Conservation (phyloP, 2,113 vertebrate genomes). For the Xenotilapia leptura region DNA sequence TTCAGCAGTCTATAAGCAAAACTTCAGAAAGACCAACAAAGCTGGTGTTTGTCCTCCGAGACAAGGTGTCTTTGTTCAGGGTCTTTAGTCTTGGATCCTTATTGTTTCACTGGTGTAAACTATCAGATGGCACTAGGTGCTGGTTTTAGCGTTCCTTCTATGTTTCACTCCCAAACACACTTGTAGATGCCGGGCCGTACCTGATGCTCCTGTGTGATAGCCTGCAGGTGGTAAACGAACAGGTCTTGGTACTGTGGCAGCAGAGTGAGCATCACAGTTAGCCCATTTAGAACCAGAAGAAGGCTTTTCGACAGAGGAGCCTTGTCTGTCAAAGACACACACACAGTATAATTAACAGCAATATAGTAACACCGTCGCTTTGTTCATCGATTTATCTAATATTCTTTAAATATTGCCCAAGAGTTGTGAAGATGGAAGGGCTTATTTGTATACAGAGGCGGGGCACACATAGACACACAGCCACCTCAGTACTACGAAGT, state of each 20-base stretch:
- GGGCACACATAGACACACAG: background rate
- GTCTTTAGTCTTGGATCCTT: background rate
- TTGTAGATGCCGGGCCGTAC: conserved; percentile 10
- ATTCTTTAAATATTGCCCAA: background rate
- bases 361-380: background rate
- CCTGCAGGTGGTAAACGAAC: conserved; percentile 67
- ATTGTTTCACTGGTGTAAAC: background rate
- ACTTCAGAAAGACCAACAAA: background rate
- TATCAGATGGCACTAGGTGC: background rate
- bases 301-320: conserved; percentile 74
- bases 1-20: background rate
- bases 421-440: too few relatives aligned
- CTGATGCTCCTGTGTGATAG: conserved; percentile 58
- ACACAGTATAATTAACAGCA: background rate
- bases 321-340: conserved; percentile 58
- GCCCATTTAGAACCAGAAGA: conserved; percentile 66
- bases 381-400: background rate
- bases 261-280: conserved; percentile 67
- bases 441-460: background rate
- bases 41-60: background rate
- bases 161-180: background rate
- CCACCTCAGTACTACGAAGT: background rate
- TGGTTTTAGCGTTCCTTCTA: background rate
- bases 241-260: conserved; percentile 70
- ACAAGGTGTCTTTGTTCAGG: background rate